These are phyloP conservation scores for Pangasius mekongensis DNA, from an alignment of 2,797 vertebrate species.

Conservation along the genomic window DNA sequence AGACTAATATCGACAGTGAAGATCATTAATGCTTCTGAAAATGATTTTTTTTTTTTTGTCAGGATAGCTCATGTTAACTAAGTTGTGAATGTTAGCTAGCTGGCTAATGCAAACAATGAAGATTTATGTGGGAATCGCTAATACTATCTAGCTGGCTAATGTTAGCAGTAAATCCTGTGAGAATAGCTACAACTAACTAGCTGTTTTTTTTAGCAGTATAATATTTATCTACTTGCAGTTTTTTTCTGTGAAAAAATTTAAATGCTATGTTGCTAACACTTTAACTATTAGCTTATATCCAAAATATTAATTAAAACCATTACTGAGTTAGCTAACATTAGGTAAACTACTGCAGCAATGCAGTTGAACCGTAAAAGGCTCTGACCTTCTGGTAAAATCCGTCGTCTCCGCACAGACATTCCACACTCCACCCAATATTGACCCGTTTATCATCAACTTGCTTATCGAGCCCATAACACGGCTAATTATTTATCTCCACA, in stretches of 20 bases:
- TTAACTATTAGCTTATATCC: not conserved
- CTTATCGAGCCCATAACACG: slow-evolving; percentile 35
- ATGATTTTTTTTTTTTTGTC: not conserved
- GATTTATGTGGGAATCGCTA: not conserved
- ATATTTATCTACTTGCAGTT: not conserved
- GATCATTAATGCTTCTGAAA: not conserved
- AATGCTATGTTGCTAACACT: not conserved
- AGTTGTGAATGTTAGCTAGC: not conserved
- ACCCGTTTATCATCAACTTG: slow-evolving; percentile 35
- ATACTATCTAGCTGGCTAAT: not conserved
- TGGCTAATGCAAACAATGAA: not conserved
- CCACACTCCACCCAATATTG: slow-evolving; percentile 19
- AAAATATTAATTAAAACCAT: not conserved
- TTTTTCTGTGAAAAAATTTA: not conserved
- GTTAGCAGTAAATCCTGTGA: not conserved
- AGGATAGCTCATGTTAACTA: not conserved
- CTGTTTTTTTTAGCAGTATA: not conserved
- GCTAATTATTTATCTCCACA: slow-evolving; percentile 51
- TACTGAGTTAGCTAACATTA: not conserved
- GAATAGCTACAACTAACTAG: not conserved
- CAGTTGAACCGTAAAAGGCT: not conserved
- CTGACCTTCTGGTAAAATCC: not conserved
- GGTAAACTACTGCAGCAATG: not conserved
- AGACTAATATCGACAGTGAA: not conserved
- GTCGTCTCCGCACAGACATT: not conserved